Percentiles rank a stretch among this genome's conserved stretches.
Evolutionary conservation across 2,113 vertebrate genomes (phyloP).

Genomic region (Corynorhinus townsendii): DNA sequence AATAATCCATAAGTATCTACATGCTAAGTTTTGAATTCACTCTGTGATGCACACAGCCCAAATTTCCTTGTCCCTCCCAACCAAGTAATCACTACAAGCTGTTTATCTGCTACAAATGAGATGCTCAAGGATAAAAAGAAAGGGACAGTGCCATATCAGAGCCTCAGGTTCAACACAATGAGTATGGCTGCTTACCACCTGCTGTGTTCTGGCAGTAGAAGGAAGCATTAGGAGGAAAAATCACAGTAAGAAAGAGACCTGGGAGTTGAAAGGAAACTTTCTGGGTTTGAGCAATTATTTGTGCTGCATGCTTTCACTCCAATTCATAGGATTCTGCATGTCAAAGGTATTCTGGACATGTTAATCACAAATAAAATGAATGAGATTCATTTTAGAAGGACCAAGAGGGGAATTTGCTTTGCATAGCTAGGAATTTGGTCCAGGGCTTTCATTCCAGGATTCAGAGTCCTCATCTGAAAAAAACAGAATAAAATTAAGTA

Average conservation of each 20-base stretch:
- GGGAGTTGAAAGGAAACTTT: background rate
- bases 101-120: background rate
- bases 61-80: background rate
- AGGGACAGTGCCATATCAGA: background rate
- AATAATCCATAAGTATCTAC: background rate
- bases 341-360: background rate
- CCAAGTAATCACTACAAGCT: background rate
- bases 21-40: background rate
- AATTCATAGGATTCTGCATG: background rate
- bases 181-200: background rate
- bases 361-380: background rate
- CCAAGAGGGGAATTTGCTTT: background rate
- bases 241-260: background rate
- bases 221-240: background rate
- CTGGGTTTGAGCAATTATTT: background rate
- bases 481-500: constrained; percentile 34
- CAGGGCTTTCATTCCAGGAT: background rate
- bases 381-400: background rate
- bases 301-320: background rate
- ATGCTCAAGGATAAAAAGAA: background rate
- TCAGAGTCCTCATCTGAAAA: background rate
- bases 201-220: background rate
- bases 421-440: background rate
- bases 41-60: background rate
- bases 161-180: background rate